These are phyloP conservation scores for Yponomeuta malinellus DNA, from an alignment of 2,888 invertebrate species.

Conservation along the genomic window DNA sequence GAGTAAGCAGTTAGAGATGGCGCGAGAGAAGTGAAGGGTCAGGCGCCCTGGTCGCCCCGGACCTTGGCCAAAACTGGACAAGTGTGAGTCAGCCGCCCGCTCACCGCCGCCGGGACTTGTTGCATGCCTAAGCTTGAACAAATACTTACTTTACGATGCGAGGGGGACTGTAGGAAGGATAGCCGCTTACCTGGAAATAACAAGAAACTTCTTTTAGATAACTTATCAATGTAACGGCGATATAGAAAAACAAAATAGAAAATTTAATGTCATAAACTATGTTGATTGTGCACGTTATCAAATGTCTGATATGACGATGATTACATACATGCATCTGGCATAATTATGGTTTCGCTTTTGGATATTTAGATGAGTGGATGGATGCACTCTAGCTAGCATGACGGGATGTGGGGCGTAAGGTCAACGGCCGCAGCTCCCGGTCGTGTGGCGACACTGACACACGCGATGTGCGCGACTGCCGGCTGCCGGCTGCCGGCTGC, in stretches of 20 bases:
- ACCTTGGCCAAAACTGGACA: slow-evolving; percentile 7
- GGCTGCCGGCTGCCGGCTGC: no score
- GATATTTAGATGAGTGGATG: no score
- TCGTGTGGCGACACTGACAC: no score
- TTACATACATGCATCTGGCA: no score
- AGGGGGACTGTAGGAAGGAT: background rate
- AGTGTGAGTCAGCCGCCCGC: slow-evolving; percentile 6
- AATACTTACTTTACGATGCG: background rate
- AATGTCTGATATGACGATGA: no score
- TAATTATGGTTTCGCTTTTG: no score
- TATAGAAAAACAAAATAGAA: background rate
- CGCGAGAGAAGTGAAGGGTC: background rate
- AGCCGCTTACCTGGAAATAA: background rate
- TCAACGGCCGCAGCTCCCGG: no score
- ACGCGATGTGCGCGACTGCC: no score
- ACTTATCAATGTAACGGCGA: background rate
- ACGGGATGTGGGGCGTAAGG: no score
- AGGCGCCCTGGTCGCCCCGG: slow-evolving; percentile 4
- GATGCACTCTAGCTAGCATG: no score
- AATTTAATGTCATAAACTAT: background rate
- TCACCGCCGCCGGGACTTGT: background rate
- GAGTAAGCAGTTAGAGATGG: background rate
- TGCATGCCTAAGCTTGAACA: background rate
- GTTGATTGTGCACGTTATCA: no score
- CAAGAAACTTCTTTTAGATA: background rate